Evolutionary conservation across 2,888 invertebrate genomes (phyloP).

Genomic region (Spodoptera littoralis): DNA sequence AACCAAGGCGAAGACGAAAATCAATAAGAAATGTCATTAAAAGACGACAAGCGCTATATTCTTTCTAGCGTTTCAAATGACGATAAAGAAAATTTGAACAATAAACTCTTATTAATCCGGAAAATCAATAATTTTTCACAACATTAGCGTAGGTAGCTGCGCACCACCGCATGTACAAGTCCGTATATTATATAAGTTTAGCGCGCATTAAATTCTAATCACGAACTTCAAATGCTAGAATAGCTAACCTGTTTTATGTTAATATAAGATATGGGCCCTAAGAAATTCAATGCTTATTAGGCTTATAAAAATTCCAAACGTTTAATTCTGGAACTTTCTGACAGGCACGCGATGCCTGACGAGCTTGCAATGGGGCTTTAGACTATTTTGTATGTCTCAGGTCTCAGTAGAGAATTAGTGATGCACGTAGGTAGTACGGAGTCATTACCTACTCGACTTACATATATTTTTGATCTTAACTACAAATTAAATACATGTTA

Average conservation of each 20-base stretch:
- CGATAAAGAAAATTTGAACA: conserved; percentile 45
- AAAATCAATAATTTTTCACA: conserved; percentile 51
- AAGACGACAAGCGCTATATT: conserved; percentile 37
- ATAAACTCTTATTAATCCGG: conserved; percentile 40
- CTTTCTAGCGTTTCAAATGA: conserved; percentile 38
- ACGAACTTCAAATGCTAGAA: conserved; percentile 36
- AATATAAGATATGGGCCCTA: conserved; percentile 22
- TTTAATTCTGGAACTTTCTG: conserved; percentile 31
- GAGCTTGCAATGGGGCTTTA: conserved; percentile 20
- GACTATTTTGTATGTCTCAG: conserved; percentile 25
- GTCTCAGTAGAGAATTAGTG: conserved; percentile 3
- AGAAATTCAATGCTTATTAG: conserved; percentile 33
- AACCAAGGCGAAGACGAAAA: conserved; percentile 23
- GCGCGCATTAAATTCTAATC: conserved; percentile 30
- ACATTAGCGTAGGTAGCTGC: conserved; percentile 29
- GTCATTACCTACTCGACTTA: too few species aligned
- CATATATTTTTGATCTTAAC: too few species aligned
- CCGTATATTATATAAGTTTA: conserved; percentile 22
- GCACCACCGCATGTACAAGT: conserved; percentile 8
- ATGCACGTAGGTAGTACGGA: conserved; percentile 22
- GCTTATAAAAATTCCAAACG: conserved; percentile 33
- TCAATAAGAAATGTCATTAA: conserved; percentile 34
- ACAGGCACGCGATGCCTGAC: conserved; percentile 42
- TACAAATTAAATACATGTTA: too few species aligned
- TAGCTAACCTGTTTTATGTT: conserved; percentile 17